Evolutionary conservation across 2,113 vertebrate species (phyloP).

Genomic region (Reinhardtius hippoglossoides): DNA sequence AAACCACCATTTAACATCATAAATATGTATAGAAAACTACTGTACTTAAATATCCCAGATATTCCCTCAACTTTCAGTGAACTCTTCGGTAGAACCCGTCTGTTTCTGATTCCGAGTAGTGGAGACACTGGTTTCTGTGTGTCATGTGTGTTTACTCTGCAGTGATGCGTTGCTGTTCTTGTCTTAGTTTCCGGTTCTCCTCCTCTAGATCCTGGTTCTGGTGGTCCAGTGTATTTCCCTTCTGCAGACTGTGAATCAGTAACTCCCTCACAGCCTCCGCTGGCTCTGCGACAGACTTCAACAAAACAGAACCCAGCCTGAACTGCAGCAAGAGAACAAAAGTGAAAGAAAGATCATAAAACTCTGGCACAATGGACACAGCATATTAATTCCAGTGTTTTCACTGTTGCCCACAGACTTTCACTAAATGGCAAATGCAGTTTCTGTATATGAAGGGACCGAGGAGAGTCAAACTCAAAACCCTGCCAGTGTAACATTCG

Average conservation of each 20-base stretch:
- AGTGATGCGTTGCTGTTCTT: conserved; percentile 81
- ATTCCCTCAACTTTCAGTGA: not conserved
- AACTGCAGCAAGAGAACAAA: conserved; percentile 80
- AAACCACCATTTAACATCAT: not conserved
- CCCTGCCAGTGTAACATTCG: too few species aligned
- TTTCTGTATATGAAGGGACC: too few species aligned
- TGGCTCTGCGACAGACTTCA: conserved; percentile 79
- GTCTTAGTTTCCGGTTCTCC: conserved; percentile 87
- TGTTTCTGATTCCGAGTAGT: not conserved
- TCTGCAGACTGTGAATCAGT: conserved; percentile 85
- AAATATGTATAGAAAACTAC: not conserved
- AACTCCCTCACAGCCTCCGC: conserved; percentile 83
- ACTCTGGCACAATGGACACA: too few species aligned
- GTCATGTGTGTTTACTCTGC: conserved; percentile 82
- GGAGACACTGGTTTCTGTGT: not conserved
- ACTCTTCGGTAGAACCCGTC: too few species aligned
- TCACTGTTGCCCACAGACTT: not conserved
- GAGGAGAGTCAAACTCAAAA: too few species aligned
- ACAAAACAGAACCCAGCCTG: conserved; percentile 85
- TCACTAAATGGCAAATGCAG: not conserved
- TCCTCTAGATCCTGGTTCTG: conserved; percentile 84
- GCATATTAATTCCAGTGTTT: not conserved
- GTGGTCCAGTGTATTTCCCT: conserved; percentile 71
- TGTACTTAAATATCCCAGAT: not conserved
- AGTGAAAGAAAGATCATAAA: not conserved